A percentile compares a stretch with the other conserved stretches of the same genome.
Conservation (phyloP, 2,113 vertebrate genomes). For the Dinomys branickii region DNA sequence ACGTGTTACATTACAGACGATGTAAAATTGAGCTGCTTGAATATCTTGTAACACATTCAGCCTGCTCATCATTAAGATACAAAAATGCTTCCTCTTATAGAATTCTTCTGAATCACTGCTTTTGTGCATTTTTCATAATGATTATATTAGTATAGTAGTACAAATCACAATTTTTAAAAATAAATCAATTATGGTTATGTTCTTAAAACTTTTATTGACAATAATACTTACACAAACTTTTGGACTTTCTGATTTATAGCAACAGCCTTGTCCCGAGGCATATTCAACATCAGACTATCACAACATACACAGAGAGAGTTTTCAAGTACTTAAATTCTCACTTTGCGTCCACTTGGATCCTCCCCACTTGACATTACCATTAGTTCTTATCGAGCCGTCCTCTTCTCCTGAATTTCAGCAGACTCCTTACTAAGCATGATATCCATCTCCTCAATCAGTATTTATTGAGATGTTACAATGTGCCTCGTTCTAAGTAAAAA, state of each 20-base stretch:
- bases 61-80: not conserved
- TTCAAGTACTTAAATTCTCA: not conserved
- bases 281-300: fast-evolving
- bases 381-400: too few species aligned
- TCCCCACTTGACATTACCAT: fast-evolving
- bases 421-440: not conserved
- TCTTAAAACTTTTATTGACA: not conserved
- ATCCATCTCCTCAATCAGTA: not conserved
- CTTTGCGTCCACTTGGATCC: not conserved
- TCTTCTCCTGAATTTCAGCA: not conserved
- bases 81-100: not conserved
- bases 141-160: not conserved
- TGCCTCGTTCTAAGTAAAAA: not conserved
- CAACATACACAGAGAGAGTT: not conserved
- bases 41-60: not conserved
- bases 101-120: not conserved
- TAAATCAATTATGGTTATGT: not conserved
- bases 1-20: not conserved
- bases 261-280: not conserved
- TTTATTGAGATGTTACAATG: not conserved
- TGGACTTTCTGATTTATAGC: not conserved
- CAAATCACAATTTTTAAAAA: not conserved
- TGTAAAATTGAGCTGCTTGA: not conserved
- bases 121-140: not conserved
- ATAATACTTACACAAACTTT: not conserved